Base-by-base conservation (phyloP, 2,113 vertebrate species). In the Cyphotilapia sp. region DNA sequence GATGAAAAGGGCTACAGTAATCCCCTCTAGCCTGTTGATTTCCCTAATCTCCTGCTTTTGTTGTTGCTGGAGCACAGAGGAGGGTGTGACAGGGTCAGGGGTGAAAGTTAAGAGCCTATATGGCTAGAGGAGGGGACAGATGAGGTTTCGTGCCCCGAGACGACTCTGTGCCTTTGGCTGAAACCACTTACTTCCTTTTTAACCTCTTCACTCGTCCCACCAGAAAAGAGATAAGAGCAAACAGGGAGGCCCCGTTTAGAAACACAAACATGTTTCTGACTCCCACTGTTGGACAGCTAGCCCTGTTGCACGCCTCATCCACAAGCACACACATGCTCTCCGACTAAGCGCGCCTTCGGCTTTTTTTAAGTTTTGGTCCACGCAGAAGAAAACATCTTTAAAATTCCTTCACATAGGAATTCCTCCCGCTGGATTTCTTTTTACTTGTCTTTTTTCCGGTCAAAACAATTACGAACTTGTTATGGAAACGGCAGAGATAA, bases 51-150 rank as follows among this genome's bases (percentile, higher is more conserved):
- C 87, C 93, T 88, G 66, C 94, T 94, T 95, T 94, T 95, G 93
- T 95, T 94, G 93, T 92, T 94, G 85, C 93, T 94, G 93, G 87
- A 93, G 87, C 93, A 91, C 92, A 87, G 90, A 93, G 89, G 91
- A 95, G 95, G 94, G 93, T 94, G 95, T 94, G 95, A 94, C 93
- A 63, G 94, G 95, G 96, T 96, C 95, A 96, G 94, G 94, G 96
- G 95, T 95, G 94, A 96, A 96, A 96, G 94, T 95, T 95, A 95
- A 96, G 95, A 95, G 93, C 87, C 93, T 92, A 85, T 91, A 91
- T 93, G 89, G 94, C 93, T 87, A 87, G 83, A 88, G 91, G 88
- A 91, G 88, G 91, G 91, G 85, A 85, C 76, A 91, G 81, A 94
- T 93, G 91, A 95, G 86, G 90, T 94, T 95, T 95, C 92, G 89